phyloP scores from a whole-genome alignment of 2,888 invertebrate species.

The Brassicogethes aeneus region DNA sequence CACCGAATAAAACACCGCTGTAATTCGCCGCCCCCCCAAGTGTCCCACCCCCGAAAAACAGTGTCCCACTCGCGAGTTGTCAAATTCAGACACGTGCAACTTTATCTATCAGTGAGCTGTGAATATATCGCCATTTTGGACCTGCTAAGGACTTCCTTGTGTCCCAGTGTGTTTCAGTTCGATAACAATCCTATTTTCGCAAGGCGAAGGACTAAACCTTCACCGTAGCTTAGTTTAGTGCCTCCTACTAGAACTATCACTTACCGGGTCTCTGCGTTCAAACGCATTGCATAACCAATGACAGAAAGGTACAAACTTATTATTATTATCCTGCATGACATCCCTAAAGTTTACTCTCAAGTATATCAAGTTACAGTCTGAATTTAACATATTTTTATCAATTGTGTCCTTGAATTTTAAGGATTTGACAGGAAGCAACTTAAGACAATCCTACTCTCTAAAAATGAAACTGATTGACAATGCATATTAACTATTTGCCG shows the following conservation, averaged over 20 bases:
- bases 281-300: conserved; percentile 33
- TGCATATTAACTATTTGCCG: too few relatives aligned
- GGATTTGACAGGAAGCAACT: too few relatives aligned
- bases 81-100: background rate
- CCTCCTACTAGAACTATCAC: background rate
- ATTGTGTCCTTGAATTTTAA: too few relatives aligned
- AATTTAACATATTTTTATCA: too few relatives aligned
- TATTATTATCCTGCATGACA: too few relatives aligned
- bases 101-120: background rate
- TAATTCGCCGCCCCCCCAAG: too few relatives aligned
- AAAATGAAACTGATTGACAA: too few relatives aligned
- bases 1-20: too few relatives aligned
- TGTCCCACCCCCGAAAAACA: too few relatives aligned
- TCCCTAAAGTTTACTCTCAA: too few relatives aligned
- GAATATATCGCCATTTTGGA: conserved; percentile 7
- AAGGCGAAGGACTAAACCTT: background rate
- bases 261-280: conserved; percentile 16
- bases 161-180: background rate
- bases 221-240: background rate
- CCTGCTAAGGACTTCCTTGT: background rate
- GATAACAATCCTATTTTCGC: background rate
- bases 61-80: background rate
- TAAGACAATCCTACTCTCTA: too few relatives aligned
- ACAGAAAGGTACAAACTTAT: conserved; percentile 29
- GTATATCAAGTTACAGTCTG: too few relatives aligned